Evolutionary conservation across 2,888 invertebrate genomes (phyloP), one percentile per base, ranked within the genome.

Genomic region (Sarcophaga caerulescens): DNA sequence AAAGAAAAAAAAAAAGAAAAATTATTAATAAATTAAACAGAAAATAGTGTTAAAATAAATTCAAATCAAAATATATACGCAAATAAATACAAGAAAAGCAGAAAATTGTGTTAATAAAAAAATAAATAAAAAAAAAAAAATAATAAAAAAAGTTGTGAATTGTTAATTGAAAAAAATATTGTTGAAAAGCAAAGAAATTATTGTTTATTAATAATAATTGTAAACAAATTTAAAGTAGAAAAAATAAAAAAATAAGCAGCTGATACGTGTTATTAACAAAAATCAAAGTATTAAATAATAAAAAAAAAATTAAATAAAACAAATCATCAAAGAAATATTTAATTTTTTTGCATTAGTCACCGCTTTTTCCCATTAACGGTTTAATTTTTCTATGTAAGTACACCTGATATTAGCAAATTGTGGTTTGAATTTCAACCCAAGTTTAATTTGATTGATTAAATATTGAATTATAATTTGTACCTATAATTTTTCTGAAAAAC

Each of bases 321-420:
- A 35, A 35, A 35, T 35, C n/a, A n/a, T 35, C 44, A 45, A 66
- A 35, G 4, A 44, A 12, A 45, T 14, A 21, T 66, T 35, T 10
- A 35, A 35, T 8, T 35, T 8, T 35, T 35, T 35, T 35, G 10
- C 8, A 35, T 35, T 35, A 35, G 35, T 35, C 35, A 35, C 2
- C 35, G 35, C 8, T 35, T 71, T 70, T 68, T n/a, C 17, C 25
- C 44, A 21, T 2, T 23, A 69, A 66, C 63, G 6, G n/a, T 57
- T 62, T 12, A 75, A 70, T 19, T 84, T 75, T 70, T 84, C 84
- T 84, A 80, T 84, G 84, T 84, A 80, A 84, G 84, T 84, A 74
- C 21, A 35, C 35, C 35, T 35, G 10, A 35, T 35, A 35, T 35
- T 35, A 1, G 35, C 8, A 35, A 35, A 35, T 35, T 35, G 35